These are phyloP conservation scores for Pangasius mekongensis DNA, from an alignment of 2,797 vertebrate genomes.

Conservation along the genomic window DNA sequence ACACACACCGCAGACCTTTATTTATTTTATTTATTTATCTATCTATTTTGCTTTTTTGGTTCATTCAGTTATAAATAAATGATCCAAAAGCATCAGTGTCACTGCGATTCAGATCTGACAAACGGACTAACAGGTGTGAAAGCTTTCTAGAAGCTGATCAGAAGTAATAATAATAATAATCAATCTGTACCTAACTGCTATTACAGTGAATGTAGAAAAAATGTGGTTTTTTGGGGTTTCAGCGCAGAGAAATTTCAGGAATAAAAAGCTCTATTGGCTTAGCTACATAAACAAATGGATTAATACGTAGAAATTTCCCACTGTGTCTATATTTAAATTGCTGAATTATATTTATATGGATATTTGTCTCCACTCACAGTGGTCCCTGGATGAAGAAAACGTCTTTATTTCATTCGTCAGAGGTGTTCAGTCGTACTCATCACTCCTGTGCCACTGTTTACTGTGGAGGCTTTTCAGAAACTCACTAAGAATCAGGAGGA, in stretches of 20 bases:
- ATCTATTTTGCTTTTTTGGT: not conserved
- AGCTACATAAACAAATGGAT: not conserved
- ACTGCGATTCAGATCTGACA: not conserved
- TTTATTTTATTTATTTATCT: not conserved
- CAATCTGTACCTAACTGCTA: no score
- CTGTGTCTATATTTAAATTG: not conserved
- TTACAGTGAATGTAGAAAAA: not conserved
- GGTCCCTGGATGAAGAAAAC: no score
- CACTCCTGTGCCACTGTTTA: not conserved
- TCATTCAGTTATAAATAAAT: not conserved
- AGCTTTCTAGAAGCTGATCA: not conserved
- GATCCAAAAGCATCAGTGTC: not conserved
- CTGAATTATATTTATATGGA: not conserved
- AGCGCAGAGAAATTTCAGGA: not conserved
- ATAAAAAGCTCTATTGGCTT: not conserved
- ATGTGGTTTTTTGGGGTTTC: not conserved
- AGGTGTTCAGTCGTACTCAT: not conserved
- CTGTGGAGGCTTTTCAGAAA: not conserved
- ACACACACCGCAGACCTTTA: not conserved
- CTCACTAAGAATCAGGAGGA: not conserved
- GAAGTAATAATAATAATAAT: not conserved
- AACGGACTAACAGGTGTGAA: not conserved
- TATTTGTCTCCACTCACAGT: not conserved
- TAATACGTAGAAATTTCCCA: not conserved
- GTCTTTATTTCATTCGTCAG: not conserved